Base-by-base conservation (phyloP, 2,797 vertebrate species). In the Lepilemur ruficaudatus region DNA sequence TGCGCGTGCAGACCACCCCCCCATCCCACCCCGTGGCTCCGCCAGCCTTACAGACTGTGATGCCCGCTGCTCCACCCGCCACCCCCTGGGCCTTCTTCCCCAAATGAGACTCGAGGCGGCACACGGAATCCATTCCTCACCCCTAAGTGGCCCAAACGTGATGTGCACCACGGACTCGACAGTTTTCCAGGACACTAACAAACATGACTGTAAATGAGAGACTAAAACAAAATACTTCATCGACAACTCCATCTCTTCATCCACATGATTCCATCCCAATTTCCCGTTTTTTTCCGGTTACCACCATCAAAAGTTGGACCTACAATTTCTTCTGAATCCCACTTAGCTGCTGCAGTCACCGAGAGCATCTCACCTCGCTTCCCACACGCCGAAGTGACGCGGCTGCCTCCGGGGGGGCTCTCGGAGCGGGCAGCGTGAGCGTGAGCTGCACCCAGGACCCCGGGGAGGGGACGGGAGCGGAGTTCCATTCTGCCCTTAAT, bases 341-440 rank as follows among this genome's bases (percentile, higher is more conserved):
- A 0, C 48, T 4, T 32, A 43, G 79, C 32, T 2, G 2, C 35
- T 17, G 25, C 30, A 1, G 59, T 3, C 17, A 38, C 11, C 11
- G 0, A 1, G 1, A 30, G 10, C 43, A 4, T 15, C 28, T 0
- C 22, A 0, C 2, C 0, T 8, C 7, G 52, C 8, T n/a, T 43
- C 52, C 50, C 89, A 30, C 3, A 8, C 2, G 0, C 22, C 1
- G 30, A 1, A 4, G 23, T 8, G 69, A 18, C 10, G 50, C 1
- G 8, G 3, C 30, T 6, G 18, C 38, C 38, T 38, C 38, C 38
- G 38, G 38, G 38, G 38, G 38, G 38, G 38, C 38, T 38, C 38
- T 38, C 38, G 38, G 38, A 38, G 38, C 38, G 38, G 38, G 38
- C 38, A 38, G 38, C 38, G 38, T 38, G 38, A 38, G 38, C 38